These are phyloP conservation scores for Adelognathus sp. DNA, from an alignment of 2,888 invertebrate species.

Conservation along the genomic window DNA sequence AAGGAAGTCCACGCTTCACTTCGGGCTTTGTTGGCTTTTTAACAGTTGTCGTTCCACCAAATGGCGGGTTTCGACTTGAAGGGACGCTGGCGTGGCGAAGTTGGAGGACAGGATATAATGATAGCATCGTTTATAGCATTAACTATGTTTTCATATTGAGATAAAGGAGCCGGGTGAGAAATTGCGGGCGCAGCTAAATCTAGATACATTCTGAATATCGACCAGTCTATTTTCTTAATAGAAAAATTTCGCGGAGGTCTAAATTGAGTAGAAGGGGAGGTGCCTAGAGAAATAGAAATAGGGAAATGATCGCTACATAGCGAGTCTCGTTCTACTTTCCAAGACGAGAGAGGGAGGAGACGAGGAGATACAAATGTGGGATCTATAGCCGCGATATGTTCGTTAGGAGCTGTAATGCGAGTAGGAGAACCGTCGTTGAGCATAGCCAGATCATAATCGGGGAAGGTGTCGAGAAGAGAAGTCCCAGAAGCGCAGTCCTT, in stretches of 20 bases:
- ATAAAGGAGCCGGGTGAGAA: neutral
- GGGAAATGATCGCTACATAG: too few relatives aligned
- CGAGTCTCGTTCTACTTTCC: neutral
- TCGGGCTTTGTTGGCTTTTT: neutral
- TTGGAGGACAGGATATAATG: neutral
- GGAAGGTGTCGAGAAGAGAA: neutral
- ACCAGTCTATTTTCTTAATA: too few relatives aligned
- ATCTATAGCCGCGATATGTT: neutral
- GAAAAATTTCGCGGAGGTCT: too few relatives aligned
- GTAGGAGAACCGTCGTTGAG: neutral
- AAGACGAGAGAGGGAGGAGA: neutral
- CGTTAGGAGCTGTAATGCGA: neutral
- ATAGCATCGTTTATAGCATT: neutral
- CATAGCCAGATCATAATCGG: neutral
- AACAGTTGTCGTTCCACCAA: slow-evolving; percentile 8
- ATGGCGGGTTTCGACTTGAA: slow-evolving; percentile 11
- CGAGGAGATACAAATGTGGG: neutral
- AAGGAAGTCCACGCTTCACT: neutral
- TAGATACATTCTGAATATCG: too few relatives aligned
- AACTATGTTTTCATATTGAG: neutral
- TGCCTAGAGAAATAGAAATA: too few relatives aligned
- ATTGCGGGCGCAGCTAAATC: too few relatives aligned
- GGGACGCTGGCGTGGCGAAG: neutral
- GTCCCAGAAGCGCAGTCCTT: too few relatives aligned
- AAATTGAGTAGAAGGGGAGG: too few relatives aligned